Evolutionary conservation across 2,888 invertebrate genomes (phyloP), one percentile per base, ranked within the genome.

Genomic region (Chloroclysta siterata): DNA sequence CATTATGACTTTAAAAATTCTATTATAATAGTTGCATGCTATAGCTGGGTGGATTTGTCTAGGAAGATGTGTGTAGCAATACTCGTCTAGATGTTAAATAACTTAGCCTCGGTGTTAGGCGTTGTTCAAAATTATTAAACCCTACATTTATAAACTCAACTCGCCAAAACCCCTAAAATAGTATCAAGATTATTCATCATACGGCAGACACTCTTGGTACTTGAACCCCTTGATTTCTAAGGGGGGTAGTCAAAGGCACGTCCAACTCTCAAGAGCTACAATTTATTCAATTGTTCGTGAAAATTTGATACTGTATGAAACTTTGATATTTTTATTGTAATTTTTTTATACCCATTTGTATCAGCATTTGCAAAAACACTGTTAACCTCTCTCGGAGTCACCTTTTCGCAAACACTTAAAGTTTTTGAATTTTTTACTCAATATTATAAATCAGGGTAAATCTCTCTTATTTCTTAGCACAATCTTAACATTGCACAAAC

Each of bases 361-460:
- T 74, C 72, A 66, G 63, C 68, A 72, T 78, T 80, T 77, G 67
- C 69, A 75, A 54, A 66, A 61, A 66, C 56, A 72, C 75, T 63
- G 60, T 65, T 75, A 72, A 69, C 72, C 69, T 70, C 63, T 63
- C 46, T 68, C 68, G 64, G 64, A 64, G 68, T 56, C 63, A 69
- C 66, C 68, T 72, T 75, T 70, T 68, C 63, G 60, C 60, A 69
- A 53, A 53, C 66, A 68, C 68, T 65, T 48, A 36, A 60, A 74
- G 58, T 88, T 89, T 89, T 89, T 62, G 81, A 88, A 82, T 79
- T 63, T 81, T 88, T 88, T 88, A 85, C 79, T 78, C 81, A 77
- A 81, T 72, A 76, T 71, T 81, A 82, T 39, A 51, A n/a, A 82
- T 75, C 89, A 90, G 89, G 89, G 90, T 89, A 86, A 81, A 72